phyloP scores from a whole-genome alignment of 2,888 invertebrate genomes.

The Eubasilissa splendida region DNA sequence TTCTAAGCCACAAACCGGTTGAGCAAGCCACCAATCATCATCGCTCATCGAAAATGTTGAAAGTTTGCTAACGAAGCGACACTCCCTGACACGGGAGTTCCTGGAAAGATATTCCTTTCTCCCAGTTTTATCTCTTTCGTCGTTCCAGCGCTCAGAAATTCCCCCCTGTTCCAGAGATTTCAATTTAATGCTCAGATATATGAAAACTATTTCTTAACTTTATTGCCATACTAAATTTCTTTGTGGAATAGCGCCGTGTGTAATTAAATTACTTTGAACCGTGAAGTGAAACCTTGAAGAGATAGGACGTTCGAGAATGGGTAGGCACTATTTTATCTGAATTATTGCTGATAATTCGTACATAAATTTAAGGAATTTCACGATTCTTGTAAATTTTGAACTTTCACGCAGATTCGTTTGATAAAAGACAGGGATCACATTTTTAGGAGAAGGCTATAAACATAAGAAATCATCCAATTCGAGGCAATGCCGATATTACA shows the following conservation, averaged over 20 bases:
- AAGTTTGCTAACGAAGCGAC: constrained; percentile 4
- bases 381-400: too few species aligned
- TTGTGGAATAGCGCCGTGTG: neutral
- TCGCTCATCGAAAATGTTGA: constrained; percentile 1
- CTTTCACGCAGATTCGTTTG: too few species aligned
- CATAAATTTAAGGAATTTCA: too few species aligned
- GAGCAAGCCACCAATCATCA: neutral
- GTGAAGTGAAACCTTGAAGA: too few species aligned
- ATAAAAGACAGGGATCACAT: too few species aligned
- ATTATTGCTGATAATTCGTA: too few species aligned
- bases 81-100: neutral
- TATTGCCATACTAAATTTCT: neutral
- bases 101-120: neutral
- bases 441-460: too few species aligned
- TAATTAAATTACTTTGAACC: neutral
- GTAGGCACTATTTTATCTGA: too few species aligned
- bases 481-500: too few species aligned
- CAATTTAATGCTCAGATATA: neutral
- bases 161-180: constrained; percentile 5
- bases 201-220: neutral
- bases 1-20: too few species aligned
- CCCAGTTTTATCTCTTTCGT: neutral
- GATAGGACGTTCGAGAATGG: too few species aligned
- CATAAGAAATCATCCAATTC: too few species aligned
- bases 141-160: constrained; percentile 1